phyloP scores from a whole-genome alignment of 2,888 invertebrate species.

The Euspilapteryx auroguttella region DNA sequence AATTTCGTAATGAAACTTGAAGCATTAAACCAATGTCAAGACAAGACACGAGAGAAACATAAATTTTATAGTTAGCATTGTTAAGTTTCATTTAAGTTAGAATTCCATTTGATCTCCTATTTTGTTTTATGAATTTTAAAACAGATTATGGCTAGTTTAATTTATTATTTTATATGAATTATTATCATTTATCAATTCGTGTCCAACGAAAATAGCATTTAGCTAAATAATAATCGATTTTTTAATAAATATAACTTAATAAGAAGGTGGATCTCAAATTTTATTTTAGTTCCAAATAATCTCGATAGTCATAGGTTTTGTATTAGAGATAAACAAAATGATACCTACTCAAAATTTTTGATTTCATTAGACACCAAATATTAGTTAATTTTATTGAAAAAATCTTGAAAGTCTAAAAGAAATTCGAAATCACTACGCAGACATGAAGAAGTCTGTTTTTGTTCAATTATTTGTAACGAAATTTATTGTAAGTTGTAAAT shows the following conservation, averaged over 20 bases:
- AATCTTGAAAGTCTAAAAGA: conserved; percentile 10
- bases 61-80: conserved; percentile 20
- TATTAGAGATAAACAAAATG: conserved; percentile 20
- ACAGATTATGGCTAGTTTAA: conserved; percentile 35
- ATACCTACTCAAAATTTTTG: conserved; percentile 11
- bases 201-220: conserved; percentile 15
- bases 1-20: not conserved
- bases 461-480: conserved; percentile 15
- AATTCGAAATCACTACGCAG: conserved; percentile 10
- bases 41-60: conserved; percentile 6
- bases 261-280: conserved; percentile 44
- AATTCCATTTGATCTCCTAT: conserved; percentile 53
- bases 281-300: conserved; percentile 52
- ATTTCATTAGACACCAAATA: conserved; percentile 48
- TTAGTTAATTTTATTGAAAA: conserved; percentile 33
- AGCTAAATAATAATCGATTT: conserved; percentile 12
- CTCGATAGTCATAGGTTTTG: conserved; percentile 39
- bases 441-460: conserved; percentile 10
- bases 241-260: conserved; percentile 16
- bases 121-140: conserved; percentile 42
- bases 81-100: conserved; percentile 46
- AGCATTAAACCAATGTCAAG: not conserved
- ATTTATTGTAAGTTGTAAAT: conserved; percentile 23
- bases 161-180: conserved; percentile 17
- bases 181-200: not conserved